Evolutionary conservation across 2,797 vertebrate species (phyloP), one percentile per base, ranked within the genome.

Genomic region (Pseudomugil tenellus): DNA sequence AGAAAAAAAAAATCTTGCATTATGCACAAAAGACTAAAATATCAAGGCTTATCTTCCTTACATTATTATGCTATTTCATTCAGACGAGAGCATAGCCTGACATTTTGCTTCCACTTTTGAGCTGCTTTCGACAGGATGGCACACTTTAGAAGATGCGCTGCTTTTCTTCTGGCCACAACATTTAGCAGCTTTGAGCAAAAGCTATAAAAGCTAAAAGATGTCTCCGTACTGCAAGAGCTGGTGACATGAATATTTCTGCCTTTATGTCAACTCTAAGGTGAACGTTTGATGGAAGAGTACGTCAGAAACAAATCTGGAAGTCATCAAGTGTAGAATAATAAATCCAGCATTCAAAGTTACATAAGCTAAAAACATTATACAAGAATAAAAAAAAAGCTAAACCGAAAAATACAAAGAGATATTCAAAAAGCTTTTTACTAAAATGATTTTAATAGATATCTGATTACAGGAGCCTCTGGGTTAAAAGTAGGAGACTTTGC

Each of bases 351-450:
- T 16, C 43, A 48, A 74, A 12, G 52, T 78, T 76, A 58, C 26
- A 67, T 63, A 70, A 79, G 63, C 1, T 35, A 14, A 67, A 62
- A 79, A 67, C 1, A 13, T 75, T 72, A 77, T 25, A 66, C 72
- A 72, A 80, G 13, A 74, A 59, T 16, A 61, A 62, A 71, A 66
- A 21, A 67, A 65, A 68, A 58, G 6, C 59, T 10, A 75, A 16
- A 76, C 29, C 3, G 6, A 31, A 31, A 6, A 3, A 31, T 31
- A 16, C 71, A 55, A 74, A 10, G 16, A 25, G 31, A 61, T 58
- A 29, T 0, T 7, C 41, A 74, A 72, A 76, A 67, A 73, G 37
- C 23, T 62, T 51, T 67, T 70, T 69, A 34, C 16, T 41, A 32
- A 43, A 71, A 51, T 41, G 17, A 31, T 68, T 72, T 63, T 21